These are phyloP conservation scores for Petrocephalus zakoni DNA, from an alignment of 2,113 vertebrate species.

Conservation along the genomic window DNA sequence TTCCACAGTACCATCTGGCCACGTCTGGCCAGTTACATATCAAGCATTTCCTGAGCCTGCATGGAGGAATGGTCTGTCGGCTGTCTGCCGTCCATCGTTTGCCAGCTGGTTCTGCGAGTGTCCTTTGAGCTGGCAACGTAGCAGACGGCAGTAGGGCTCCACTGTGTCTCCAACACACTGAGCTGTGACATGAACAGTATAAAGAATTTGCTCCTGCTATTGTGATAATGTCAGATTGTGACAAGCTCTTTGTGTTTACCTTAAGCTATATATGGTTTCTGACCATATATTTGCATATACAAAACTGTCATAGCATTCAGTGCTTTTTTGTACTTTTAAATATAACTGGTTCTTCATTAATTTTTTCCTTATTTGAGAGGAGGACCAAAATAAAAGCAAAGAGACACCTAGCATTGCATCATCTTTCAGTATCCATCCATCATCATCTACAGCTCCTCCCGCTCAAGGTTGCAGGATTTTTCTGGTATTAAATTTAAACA, in stretches of 20 bases:
- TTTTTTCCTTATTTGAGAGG: not conserved
- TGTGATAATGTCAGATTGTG: not conserved
- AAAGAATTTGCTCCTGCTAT: not conserved
- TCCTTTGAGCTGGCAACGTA: not conserved
- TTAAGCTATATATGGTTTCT: not conserved
- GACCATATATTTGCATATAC: not conserved
- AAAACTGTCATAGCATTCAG: not conserved
- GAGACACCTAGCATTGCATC: not conserved
- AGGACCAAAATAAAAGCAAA: not conserved
- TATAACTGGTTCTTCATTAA: not conserved
- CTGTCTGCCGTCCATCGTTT: not conserved
- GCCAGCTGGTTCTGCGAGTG: not conserved
- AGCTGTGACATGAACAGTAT: not conserved
- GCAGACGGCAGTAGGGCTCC: not conserved
- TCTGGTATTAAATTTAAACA: not conserved
- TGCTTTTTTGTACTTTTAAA: not conserved
- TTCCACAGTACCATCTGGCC: not conserved
- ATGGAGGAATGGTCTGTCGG: not conserved
- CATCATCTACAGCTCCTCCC: not conserved
- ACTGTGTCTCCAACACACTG: not conserved
- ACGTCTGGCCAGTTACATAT: not conserved
- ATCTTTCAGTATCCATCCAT: not conserved
- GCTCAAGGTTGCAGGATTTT: not conserved
- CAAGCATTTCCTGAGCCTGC: not conserved
- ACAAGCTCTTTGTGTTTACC: slow-evolving; percentile 1